Evolutionary conservation across 92 coral and sea anemone species (phyloP).

Genomic region (Epizoanthus ramosus): DNA sequence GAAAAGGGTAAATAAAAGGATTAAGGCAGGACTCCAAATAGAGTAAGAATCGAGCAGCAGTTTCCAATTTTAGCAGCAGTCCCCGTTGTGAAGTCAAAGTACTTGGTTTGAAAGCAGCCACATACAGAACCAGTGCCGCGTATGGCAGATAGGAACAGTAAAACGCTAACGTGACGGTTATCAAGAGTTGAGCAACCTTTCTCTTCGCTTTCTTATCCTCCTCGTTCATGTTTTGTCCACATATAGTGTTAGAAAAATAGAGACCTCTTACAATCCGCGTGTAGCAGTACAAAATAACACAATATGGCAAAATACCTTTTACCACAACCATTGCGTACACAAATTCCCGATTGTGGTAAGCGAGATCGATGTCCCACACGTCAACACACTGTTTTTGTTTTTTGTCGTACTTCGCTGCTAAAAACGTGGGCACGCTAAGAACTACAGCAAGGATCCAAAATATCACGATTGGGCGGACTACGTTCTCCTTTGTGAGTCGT

Average conservation of each 20-base stretch:
- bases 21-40: conserved; percentile 10
- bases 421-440: conserved; percentile 7
- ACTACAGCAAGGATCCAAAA: neutral
- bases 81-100: neutral
- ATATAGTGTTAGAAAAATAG: conserved; percentile 14
- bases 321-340: conserved; percentile 1
- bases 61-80: neutral
- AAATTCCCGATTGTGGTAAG: conserved; percentile 1
- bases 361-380: conserved; percentile 1
- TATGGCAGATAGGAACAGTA: neutral
- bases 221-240: neutral
- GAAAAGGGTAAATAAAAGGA: neutral
- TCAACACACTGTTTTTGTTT: neutral
- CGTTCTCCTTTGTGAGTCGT: neutral
- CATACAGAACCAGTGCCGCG: neutral
- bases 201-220: conserved; percentile 1
- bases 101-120: neutral
- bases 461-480: neutral
- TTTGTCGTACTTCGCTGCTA: neutral
- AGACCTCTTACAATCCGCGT: neutral
- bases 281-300: neutral
- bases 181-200: neutral
- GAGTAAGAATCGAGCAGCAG: neutral
- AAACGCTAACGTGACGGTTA: conserved; percentile 3
- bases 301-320: neutral